A percentile compares a stretch with the other conserved stretches of the same genome.
phyloP scores from a whole-genome alignment of 2,888 invertebrate genomes.

The Ellobium chinense region DNA sequence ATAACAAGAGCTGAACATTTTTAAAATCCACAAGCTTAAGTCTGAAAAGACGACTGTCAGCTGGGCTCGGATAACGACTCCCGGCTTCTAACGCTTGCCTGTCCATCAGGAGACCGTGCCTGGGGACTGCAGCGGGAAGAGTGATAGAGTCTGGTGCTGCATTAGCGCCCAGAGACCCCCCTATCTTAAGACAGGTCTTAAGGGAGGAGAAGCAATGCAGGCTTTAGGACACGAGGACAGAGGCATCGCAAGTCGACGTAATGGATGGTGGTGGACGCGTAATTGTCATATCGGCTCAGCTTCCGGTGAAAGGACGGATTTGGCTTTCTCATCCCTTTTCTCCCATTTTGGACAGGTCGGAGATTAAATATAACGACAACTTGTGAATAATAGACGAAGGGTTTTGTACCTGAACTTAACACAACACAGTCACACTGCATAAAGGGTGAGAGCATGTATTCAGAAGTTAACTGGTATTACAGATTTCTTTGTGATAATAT shows the following conservation, averaged over 20 bases:
- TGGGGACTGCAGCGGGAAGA: constrained; percentile 18
- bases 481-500: too few relatives aligned
- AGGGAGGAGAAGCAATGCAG: constrained; percentile 8
- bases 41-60: not conserved
- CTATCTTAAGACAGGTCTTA: constrained; percentile 19
- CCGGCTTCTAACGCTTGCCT: constrained; percentile 4
- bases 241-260: constrained; percentile 12
- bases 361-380: too few relatives aligned
- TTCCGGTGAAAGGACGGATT: constrained; percentile 9
- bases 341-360: too few relatives aligned
- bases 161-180: constrained; percentile 11
- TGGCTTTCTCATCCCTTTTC: too few relatives aligned
- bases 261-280: constrained; percentile 9
- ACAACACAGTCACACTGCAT: too few relatives aligned
- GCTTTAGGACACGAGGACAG: constrained; percentile 13
- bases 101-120: constrained; percentile 10
- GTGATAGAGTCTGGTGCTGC: constrained; percentile 25
- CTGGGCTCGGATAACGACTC: not conserved
- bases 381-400: too few relatives aligned
- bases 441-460: too few relatives aligned
- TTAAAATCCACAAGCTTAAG: not conserved
- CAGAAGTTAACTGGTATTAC: too few relatives aligned
- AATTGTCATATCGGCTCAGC: constrained; percentile 32
- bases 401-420: too few relatives aligned
- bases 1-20: too few relatives aligned